These are phyloP conservation scores for Hucho hucho DNA, from an alignment of 2,113 vertebrate genomes.

Conservation along the genomic window DNA sequence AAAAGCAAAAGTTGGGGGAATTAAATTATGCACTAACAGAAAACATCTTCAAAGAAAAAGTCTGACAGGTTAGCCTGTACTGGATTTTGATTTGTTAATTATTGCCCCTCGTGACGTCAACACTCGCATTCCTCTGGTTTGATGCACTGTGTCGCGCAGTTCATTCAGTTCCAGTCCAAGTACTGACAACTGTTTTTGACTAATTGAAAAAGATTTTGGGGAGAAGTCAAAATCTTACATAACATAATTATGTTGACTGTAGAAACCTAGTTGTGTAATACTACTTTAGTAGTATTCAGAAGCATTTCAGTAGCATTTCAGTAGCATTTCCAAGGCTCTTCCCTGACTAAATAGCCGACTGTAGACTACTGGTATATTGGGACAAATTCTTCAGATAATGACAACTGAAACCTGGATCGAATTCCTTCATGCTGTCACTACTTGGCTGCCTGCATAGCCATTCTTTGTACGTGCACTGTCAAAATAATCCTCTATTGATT, in stretches of 20 bases:
- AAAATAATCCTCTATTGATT: background rate
- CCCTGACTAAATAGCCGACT: background rate
- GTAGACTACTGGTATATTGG: too few species aligned
- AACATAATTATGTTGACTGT: constrained; percentile 4
- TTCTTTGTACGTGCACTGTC: background rate
- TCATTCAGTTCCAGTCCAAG: constrained; percentile 38
- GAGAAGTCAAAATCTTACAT: background rate
- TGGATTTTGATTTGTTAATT: constrained; percentile 46
- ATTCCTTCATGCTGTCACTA: background rate
- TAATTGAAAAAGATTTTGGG: constrained; percentile 34
- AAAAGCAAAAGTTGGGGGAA: constrained; percentile 1
- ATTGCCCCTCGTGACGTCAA: constrained; percentile 66
- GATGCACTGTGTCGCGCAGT: constrained; percentile 52
- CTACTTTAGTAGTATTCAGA: background rate
- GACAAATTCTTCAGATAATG: background rate
- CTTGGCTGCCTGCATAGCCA: background rate
- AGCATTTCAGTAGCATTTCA: too few species aligned
- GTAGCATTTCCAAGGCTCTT: background rate
- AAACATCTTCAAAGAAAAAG: constrained; percentile 4
- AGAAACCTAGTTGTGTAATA: background rate
- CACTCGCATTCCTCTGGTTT: constrained; percentile 55
- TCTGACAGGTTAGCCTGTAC: constrained; percentile 22
- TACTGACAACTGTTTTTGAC: constrained; percentile 14
- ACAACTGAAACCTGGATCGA: background rate
- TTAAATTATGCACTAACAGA: background rate